A percentile compares a stretch with the other conserved stretches of the same genome.
Evolutionary conservation across 2,113 vertebrate genomes (phyloP).

Genomic region (Xenopus borealis): DNA sequence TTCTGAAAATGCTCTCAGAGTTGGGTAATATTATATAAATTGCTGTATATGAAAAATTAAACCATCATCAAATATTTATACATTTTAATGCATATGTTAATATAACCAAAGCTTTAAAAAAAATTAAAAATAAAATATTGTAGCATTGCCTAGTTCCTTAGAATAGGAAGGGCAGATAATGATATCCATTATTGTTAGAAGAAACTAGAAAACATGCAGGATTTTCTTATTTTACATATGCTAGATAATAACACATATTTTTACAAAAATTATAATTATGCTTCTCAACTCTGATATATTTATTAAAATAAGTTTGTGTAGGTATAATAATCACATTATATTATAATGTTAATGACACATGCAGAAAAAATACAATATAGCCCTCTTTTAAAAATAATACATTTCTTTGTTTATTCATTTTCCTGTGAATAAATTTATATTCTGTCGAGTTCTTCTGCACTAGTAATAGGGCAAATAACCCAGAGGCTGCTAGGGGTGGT

Average conservation of each 20-base stretch:
- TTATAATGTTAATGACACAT: no score
- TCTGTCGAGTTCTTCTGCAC: no score
- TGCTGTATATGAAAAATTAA: conserved; percentile 82
- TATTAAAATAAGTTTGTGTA: background rate
- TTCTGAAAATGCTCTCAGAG: conserved; percentile 71
- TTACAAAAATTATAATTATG: background rate
- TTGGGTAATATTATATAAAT: conserved; percentile 73
- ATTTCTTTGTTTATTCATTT: no score
- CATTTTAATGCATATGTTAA: conserved; percentile 87
- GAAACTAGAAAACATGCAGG: background rate
- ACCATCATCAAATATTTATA: conserved; percentile 84
- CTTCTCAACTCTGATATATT: background rate
- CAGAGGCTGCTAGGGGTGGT: no score
- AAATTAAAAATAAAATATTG: conserved; percentile 69
- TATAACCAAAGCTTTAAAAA: conserved; percentile 73
- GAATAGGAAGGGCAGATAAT: conserved; percentile 76
- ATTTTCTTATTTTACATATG: background rate
- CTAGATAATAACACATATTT: background rate
- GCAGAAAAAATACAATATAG: no score
- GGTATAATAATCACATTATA: no score
- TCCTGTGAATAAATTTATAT: no score
- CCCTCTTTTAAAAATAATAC: no score
- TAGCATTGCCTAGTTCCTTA: conserved; percentile 79
- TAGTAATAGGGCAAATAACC: no score
- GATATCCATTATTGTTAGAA: conserved; percentile 73